A percentile compares a stretch with the other conserved stretches of the same genome.
phyloP scores from a whole-genome alignment of 2,797 vertebrate species.

The Lacerta agilis region DNA sequence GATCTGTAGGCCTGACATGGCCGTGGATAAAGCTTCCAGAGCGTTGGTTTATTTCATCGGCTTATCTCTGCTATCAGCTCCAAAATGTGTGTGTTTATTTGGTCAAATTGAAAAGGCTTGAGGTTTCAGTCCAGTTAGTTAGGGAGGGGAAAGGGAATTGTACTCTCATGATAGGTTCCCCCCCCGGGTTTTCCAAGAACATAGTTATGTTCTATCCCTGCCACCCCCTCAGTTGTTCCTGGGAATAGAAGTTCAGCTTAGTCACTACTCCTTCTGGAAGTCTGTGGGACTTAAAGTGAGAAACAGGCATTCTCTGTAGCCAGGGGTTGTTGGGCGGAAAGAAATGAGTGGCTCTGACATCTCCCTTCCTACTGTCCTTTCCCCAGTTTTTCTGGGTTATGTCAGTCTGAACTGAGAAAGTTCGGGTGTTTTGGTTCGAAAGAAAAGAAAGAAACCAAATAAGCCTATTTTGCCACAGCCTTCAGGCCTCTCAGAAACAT shows the following conservation, averaged over 20 bases:
- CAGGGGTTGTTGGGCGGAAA: slow-evolving; percentile 62
- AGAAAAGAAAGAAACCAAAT: not conserved
- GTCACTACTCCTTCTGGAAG: slow-evolving; percentile 76
- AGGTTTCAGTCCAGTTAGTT: slow-evolving; percentile 2
- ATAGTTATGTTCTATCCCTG: slow-evolving; percentile 64
- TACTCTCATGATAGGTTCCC: slow-evolving; percentile 59
- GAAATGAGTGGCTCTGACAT: slow-evolving; percentile 60
- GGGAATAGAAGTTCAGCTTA: slow-evolving; percentile 73
- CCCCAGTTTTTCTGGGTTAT: slow-evolving; percentile 50
- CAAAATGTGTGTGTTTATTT: slow-evolving; percentile 42
- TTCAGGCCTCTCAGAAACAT: not conserved
- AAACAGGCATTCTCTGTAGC: slow-evolving; percentile 60
- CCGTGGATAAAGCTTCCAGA: not conserved
- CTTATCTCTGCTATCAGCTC: slow-evolving; percentile 24
- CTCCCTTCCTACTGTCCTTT: slow-evolving; percentile 26
- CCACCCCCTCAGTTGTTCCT: slow-evolving; percentile 73
- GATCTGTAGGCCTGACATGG: not conserved
- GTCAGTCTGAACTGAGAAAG: not conserved
- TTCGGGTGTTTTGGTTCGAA: not conserved
- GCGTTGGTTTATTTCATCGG: slow-evolving; percentile 46
- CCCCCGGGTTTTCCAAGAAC: slow-evolving; percentile 76
- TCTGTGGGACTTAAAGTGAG: slow-evolving; percentile 57
- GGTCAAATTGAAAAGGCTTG: slow-evolving; percentile 40
- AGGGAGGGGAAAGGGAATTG: slow-evolving; percentile 36
- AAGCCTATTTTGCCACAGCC: not conserved